A percentile compares a stretch with the other conserved stretches of the same genome.
Conservation (phyloP, 2,888 invertebrate genomes). For the Teleiodes luculella region DNA sequence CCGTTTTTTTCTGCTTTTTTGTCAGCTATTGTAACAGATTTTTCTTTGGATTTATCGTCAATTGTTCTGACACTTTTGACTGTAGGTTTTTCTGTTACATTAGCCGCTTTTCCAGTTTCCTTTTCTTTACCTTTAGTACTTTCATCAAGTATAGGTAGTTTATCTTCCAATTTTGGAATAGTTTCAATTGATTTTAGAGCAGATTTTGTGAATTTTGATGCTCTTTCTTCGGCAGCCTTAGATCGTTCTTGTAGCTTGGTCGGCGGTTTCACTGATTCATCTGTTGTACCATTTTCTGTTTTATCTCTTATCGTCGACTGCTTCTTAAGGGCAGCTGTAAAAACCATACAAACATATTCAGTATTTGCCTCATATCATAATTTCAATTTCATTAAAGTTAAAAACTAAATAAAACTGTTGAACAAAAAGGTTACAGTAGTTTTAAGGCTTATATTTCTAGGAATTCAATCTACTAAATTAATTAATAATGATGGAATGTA, state of each 20-base stretch:
- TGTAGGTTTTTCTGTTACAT: constrained; percentile 50
- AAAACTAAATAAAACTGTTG: background rate
- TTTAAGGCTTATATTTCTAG: too few relatives aligned
- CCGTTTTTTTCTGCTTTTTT: constrained; percentile 49
- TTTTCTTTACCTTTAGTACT: constrained; percentile 23
- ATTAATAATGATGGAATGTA: too few relatives aligned
- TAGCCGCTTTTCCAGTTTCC: constrained; percentile 30
- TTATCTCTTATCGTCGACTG: constrained; percentile 69
- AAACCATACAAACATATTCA: constrained; percentile 9
- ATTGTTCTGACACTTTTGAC: constrained; percentile 63
- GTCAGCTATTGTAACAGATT: constrained; percentile 66
- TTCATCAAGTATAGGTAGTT: constrained; percentile 15
- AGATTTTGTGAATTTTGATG: constrained; percentile 56
- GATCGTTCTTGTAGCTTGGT: constrained; percentile 59
- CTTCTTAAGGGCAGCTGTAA: constrained; percentile 68
- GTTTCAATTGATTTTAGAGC: constrained; percentile 39
- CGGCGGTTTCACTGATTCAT: constrained; percentile 62
- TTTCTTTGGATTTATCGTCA: constrained; percentile 67
- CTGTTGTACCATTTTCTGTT: constrained; percentile 58
- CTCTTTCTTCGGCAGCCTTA: constrained; percentile 53
- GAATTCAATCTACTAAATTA: too few relatives aligned
- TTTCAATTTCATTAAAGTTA: too few relatives aligned
- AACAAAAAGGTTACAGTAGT: too few relatives aligned
- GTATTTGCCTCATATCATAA: too few relatives aligned
- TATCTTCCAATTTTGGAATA: constrained; percentile 42